phyloP scores from a whole-genome alignment of 2,888 invertebrate species.

The Drosophila paranaensis region DNA sequence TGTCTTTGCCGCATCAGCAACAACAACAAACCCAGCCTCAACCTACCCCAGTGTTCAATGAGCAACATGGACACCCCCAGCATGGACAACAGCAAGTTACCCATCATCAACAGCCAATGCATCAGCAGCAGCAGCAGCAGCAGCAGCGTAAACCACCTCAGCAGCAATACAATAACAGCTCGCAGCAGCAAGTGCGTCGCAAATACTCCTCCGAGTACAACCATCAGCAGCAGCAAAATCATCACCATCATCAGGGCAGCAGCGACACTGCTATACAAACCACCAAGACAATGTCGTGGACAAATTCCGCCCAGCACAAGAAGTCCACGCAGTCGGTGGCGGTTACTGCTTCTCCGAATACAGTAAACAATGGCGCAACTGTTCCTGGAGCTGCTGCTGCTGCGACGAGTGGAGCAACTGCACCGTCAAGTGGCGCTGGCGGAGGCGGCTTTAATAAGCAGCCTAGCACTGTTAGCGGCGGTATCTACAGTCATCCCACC shows the following conservation, averaged over 20 bases:
- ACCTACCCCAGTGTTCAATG: constrained; percentile 24
- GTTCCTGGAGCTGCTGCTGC: constrained; percentile 25
- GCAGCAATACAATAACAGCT: constrained; percentile 63
- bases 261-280: constrained; percentile 72
- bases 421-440: constrained; percentile 12
- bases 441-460: constrained; percentile 36
- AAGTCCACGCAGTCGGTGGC: constrained; percentile 84
- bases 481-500: constrained; percentile 67
- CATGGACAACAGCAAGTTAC: constrained; percentile 35
- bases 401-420: constrained; percentile 9
- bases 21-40: constrained; percentile 40
- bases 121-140: constrained; percentile 48
- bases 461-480: constrained; percentile 18
- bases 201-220: constrained; percentile 74
- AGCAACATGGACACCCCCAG: constrained; percentile 31
- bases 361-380: constrained; percentile 61
- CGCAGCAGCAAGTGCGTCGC: constrained; percentile 72
- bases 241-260: constrained; percentile 61
- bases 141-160: constrained; percentile 57
- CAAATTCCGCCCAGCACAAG: constrained; percentile 85
- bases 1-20: constrained; percentile 21
- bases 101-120: constrained; percentile 40
- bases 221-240: constrained; percentile 57
- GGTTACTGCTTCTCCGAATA: constrained; percentile 84
- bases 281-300: constrained; percentile 84